These are phyloP conservation scores for Arnoldichthys spilopterus DNA, from an alignment of 2,797 vertebrate species.

Conservation along the genomic window DNA sequence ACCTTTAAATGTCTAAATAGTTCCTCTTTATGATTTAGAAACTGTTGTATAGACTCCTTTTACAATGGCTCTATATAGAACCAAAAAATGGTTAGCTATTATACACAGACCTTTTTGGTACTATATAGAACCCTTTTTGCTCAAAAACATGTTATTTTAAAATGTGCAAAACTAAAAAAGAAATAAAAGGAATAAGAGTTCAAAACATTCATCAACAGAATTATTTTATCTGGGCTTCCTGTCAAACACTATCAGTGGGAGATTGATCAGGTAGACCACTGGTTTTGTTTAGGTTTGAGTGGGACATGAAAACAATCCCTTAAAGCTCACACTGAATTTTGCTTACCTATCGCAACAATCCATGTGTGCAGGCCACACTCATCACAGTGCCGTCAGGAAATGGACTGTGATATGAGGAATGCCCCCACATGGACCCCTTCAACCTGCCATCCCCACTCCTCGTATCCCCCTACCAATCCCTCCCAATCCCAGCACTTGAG, in stretches of 20 bases:
- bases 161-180: too few relatives aligned
- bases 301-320: conserved; percentile 48
- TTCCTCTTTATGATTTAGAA: too few relatives aligned
- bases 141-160: too few relatives aligned
- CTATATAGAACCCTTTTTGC: too few relatives aligned
- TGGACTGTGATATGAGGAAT: conserved; percentile 78
- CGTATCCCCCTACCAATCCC: not conserved
- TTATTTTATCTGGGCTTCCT: conserved; percentile 32
- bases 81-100: too few relatives aligned
- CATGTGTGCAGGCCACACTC: conserved; percentile 58
- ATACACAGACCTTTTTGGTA: too few relatives aligned
- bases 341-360: conserved; percentile 62
- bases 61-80: too few relatives aligned
- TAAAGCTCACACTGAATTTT: conserved; percentile 44
- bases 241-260: conserved; percentile 54
- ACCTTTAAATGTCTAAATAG: too few relatives aligned
- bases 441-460: conserved; percentile 27
- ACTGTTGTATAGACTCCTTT: too few relatives aligned
- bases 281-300: conserved; percentile 56
- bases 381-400: conserved; percentile 74
- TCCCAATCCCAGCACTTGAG: not conserved
- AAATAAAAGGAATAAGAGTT: not conserved
- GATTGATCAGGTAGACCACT: conserved; percentile 54
- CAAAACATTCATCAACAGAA: conserved; percentile 25
- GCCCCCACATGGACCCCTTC: conserved; percentile 24